Conservation (phyloP, 2,113 vertebrate genomes). For the Sturnira hondurensis region DNA sequence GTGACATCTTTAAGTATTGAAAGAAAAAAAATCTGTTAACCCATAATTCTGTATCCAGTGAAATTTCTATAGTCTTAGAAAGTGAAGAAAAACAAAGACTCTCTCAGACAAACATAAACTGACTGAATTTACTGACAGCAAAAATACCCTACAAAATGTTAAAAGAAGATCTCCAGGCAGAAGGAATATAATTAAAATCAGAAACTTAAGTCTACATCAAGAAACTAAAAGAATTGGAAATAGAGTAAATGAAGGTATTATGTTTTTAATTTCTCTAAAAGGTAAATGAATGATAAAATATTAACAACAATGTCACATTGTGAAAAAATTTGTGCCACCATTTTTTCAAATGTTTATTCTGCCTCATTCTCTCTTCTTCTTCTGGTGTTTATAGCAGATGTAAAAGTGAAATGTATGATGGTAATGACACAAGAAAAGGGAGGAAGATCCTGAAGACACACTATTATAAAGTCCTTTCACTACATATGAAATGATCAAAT, state of each 20-base stretch:
- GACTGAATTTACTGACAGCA: neutral
- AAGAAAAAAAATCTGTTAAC: neutral
- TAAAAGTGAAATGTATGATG: neutral
- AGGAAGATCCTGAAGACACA: neutral
- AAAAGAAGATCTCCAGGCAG: neutral
- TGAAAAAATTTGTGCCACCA: neutral
- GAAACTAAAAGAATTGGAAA: constrained; percentile 1
- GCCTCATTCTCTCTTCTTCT: neutral
- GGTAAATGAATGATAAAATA: constrained; percentile 14
- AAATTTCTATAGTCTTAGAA: constrained; percentile 7
- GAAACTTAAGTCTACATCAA: constrained; percentile 1
- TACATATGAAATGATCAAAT: neutral
- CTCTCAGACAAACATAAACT: constrained; percentile 2
- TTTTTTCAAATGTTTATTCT: constrained; percentile 16
- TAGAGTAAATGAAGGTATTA: neutral
- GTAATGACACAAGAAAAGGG: neutral
- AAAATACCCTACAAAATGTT: neutral
- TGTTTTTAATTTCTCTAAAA: constrained; percentile 4
- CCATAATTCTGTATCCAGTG: neutral
- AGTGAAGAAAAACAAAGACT: constrained; percentile 11
- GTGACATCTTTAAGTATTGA: neutral
- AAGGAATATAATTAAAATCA: constrained; percentile 10
- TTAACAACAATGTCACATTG: neutral
- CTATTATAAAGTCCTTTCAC: neutral
- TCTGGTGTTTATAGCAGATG: neutral